Percentiles rank a stretch among this genome's conserved stretches.
Conservation (phyloP, 2,888 invertebrate species). For the Caenorhabditis uteleia region DNA sequence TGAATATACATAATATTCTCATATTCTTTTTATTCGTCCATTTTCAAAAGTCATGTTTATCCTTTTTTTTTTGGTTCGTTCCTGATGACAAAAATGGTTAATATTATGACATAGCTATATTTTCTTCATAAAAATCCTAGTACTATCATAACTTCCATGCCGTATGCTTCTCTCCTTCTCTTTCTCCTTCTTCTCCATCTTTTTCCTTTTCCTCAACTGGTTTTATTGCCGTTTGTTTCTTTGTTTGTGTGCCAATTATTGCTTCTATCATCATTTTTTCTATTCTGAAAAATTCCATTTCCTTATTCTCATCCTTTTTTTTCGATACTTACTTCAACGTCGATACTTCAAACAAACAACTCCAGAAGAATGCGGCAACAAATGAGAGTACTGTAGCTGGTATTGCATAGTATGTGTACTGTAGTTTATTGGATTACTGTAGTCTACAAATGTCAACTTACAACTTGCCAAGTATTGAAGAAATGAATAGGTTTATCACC, state of each 20-base stretch:
- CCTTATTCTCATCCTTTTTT: too few species aligned
- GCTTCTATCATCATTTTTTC: slow-evolving; percentile 40
- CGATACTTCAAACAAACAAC: slow-evolving; percentile 40
- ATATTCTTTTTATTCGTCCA: too few species aligned
- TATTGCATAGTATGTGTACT: slow-evolving; percentile 30
- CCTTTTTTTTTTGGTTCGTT: too few species aligned
- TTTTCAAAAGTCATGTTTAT: too few species aligned
- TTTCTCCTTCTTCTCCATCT: too few species aligned
- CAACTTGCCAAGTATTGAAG: slow-evolving; percentile 30
- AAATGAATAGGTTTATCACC: slow-evolving; percentile 33
- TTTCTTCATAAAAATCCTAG: too few species aligned
- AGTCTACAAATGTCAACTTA: slow-evolving; percentile 7
- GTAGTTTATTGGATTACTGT: background rate
- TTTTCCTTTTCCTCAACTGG: background rate
- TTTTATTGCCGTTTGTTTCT: slow-evolving; percentile 8
- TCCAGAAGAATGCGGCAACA: slow-evolving; percentile 44
- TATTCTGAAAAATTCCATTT: slow-evolving; percentile 9
- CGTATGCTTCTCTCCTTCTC: too few species aligned
- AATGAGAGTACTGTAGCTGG: slow-evolving; percentile 35
- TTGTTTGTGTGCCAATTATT: slow-evolving; percentile 14
- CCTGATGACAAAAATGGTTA: too few species aligned
- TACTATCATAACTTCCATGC: too few species aligned
- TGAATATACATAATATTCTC: too few species aligned
- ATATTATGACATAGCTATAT: too few species aligned
- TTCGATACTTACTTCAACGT: slow-evolving; percentile 21